Evolutionary conservation across 2,888 invertebrate genomes (phyloP).

Genomic region (Apoda limacodes): DNA sequence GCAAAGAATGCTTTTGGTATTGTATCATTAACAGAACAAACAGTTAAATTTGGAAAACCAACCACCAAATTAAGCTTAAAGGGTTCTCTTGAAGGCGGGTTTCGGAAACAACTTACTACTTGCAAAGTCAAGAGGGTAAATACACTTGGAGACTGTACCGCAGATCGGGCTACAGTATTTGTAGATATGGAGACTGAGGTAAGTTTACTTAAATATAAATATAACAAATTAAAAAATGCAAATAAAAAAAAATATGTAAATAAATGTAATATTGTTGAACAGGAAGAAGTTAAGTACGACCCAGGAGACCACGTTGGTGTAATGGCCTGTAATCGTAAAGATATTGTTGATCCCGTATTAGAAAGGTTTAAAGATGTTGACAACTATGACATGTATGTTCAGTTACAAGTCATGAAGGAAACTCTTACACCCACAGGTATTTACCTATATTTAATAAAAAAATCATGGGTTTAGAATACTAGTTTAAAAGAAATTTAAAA

Average conservation of each 20-base stretch:
- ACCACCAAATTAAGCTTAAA: constrained; percentile 33
- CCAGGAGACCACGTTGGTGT: constrained; percentile 96
- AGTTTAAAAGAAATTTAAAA: too few species aligned
- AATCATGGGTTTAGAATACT: too few species aligned
- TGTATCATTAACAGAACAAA: constrained; percentile 78
- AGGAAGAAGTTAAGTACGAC: constrained; percentile 75
- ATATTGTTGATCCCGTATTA: constrained; percentile 84
- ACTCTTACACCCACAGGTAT: constrained; percentile 87
- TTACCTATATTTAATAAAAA: too few species aligned
- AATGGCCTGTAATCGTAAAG: constrained; percentile 83
- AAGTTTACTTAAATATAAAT: constrained; percentile 19
- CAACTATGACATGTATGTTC: constrained; percentile 76
- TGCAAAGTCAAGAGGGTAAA: constrained; percentile 67
- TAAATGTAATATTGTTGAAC: constrained; percentile 18
- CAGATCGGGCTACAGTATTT: constrained; percentile 69
- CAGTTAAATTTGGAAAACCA: constrained; percentile 76
- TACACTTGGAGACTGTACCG: constrained; percentile 69
- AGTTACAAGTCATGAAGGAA: constrained; percentile 85
- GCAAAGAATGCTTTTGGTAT: constrained; percentile 82
- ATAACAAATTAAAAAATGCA: not conserved
- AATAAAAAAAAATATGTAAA: constrained; percentile 1
- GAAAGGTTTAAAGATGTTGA: constrained; percentile 74
- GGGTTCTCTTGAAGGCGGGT: constrained; percentile 38
- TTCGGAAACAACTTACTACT: constrained; percentile 52
- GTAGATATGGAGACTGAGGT: constrained; percentile 65